Conservation (phyloP, 2,113 vertebrate genomes). For the Notothenia rossii region DNA sequence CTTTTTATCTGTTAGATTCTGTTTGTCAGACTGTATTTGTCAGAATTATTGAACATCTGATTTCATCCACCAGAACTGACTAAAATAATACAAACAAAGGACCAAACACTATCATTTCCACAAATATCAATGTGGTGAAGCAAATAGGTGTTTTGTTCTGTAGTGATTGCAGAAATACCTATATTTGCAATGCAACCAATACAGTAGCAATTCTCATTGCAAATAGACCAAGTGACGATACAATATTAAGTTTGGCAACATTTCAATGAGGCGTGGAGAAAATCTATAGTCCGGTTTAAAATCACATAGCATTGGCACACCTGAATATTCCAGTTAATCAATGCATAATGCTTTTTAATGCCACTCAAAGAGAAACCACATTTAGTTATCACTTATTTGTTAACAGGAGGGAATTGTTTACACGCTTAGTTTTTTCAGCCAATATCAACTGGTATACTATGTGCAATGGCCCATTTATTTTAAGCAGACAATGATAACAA, state of each 20-base stretch:
- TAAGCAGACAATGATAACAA: too few relatives aligned
- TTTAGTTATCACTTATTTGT: background rate
- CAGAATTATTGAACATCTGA: background rate
- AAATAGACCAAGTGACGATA: background rate
- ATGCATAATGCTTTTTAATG: background rate
- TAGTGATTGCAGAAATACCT: background rate
- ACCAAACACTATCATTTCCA: background rate
- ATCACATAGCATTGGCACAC: background rate
- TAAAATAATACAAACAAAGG: constrained; percentile 8
- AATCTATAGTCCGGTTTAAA: background rate
- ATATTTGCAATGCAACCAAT: background rate
- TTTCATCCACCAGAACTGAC: background rate
- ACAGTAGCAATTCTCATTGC: background rate
- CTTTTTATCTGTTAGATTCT: background rate
- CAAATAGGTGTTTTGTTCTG: background rate
- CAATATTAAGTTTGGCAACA: background rate
- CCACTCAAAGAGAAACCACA: background rate
- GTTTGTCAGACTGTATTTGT: background rate
- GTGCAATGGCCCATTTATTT: too few relatives aligned
- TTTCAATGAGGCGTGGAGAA: background rate
- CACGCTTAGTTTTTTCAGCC: background rate
- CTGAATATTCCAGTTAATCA: background rate
- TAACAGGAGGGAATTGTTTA: background rate
- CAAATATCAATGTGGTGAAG: background rate
- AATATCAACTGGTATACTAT: background rate